These are phyloP conservation scores for Eupristina koningsbergeri DNA, from an alignment of 1,140 invertebrate species.

Conservation along the genomic window DNA sequence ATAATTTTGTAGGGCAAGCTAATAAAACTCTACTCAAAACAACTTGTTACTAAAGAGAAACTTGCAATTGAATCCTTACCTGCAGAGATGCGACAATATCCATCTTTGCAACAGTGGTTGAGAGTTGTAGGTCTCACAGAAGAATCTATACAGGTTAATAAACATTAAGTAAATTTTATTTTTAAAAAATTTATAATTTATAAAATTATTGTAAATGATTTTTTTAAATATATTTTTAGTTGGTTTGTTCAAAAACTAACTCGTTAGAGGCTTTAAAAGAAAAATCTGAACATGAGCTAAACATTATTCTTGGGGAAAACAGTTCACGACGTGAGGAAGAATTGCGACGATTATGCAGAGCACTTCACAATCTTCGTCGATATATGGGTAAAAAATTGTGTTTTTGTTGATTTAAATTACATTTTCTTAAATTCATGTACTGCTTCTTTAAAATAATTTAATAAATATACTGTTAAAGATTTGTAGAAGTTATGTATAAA, in stretches of 20 bases:
- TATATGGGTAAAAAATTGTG: constrained; percentile 80
- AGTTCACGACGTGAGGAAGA: constrained; percentile 83
- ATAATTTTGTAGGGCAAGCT: constrained; percentile 86
- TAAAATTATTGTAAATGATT: background rate
- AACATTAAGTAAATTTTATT: background rate
- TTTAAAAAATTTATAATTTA: background rate
- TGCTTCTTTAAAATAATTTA: background rate
- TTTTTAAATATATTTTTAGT: constrained; percentile 62
- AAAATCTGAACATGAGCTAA: constrained; percentile 87
- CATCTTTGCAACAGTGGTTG: constrained; percentile 90
- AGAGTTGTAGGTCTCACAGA: constrained; percentile 87
- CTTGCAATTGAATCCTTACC: constrained; percentile 77
- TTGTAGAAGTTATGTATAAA: background rate
- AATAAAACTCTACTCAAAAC: constrained; percentile 92
- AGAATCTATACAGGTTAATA: constrained; percentile 79
- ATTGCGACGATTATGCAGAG: constrained; percentile 82
- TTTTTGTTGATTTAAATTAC: background rate
- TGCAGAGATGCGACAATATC: constrained; percentile 78
- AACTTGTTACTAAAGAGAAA: constrained; percentile 89
- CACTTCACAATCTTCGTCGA: constrained; percentile 87
- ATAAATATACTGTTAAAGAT: background rate
- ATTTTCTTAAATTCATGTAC: background rate
- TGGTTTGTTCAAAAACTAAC: constrained; percentile 75
- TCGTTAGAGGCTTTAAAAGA: constrained; percentile 87
- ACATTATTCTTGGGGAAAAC: constrained; percentile 79